Evolutionary conservation across 2,113 vertebrate species (phyloP).

Genomic region (Anarhynchus alexandrinus): DNA sequence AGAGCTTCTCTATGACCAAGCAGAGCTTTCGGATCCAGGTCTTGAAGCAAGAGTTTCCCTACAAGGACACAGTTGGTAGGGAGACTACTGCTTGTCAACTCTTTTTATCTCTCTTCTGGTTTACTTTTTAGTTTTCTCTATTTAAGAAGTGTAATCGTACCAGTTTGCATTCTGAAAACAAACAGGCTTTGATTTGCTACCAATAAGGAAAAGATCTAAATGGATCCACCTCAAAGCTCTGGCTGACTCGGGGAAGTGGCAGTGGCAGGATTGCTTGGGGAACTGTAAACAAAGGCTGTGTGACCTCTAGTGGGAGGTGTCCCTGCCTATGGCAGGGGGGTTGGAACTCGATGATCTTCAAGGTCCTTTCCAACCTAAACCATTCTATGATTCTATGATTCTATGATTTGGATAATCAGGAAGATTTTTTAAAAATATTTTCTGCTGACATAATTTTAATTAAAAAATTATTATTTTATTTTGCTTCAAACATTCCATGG

Average conservation of each 20-base stretch:
- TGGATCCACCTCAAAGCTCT: background rate
- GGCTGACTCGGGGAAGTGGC: background rate
- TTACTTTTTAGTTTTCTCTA: background rate
- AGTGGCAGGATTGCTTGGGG: background rate
- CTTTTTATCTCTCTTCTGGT: background rate
- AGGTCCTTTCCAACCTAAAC: no score
- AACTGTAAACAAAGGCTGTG: background rate
- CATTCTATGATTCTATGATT: no score
- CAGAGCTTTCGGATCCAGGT: background rate
- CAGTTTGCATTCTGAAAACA: background rate
- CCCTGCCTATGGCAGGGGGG: no score
- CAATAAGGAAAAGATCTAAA: background rate
- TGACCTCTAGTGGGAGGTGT: no score
- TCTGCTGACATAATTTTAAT: background rate
- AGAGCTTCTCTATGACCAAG: background rate
- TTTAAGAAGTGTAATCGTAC: background rate
- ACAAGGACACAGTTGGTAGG: background rate
- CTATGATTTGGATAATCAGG: background rate
- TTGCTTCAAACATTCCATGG: background rate
- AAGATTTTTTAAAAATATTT: background rate
- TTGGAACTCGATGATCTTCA: no score
- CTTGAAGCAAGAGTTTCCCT: background rate
- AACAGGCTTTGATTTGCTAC: background rate
- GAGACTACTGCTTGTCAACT: background rate
- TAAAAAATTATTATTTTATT: background rate